phyloP scores from a whole-genome alignment of 2,113 vertebrate species.

The Diphyllodes magnificus region DNA sequence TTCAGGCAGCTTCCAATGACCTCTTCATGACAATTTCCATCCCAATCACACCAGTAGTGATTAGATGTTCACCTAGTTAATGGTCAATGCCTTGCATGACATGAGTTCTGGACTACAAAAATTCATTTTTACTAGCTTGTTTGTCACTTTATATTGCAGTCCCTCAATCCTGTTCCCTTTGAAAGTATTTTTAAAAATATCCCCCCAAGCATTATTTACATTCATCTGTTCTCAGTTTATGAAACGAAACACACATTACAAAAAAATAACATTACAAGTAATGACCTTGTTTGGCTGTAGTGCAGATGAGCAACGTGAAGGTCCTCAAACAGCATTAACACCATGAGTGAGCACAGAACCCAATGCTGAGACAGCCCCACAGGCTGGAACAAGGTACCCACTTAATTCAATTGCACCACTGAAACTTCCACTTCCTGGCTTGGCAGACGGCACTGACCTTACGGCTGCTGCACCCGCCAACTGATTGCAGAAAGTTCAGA shows the following conservation, averaged over 20 bases:
- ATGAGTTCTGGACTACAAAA: not conserved
- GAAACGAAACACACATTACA: not conserved
- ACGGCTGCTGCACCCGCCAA: not conserved
- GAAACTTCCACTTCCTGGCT: not conserved
- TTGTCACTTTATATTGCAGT: not conserved
- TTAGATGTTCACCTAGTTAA: not conserved
- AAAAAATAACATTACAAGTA: not conserved
- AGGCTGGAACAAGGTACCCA: not conserved
- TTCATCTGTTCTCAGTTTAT: not conserved
- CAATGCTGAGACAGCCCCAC: accelerated
- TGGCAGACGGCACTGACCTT: not conserved
- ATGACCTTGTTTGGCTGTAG: not conserved
- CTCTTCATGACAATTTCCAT: not conserved
- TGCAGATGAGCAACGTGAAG: not conserved
- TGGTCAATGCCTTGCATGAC: not conserved
- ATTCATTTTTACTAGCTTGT: not conserved
- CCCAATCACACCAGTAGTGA: not conserved
- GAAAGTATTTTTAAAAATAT: not conserved
- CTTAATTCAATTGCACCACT: not conserved
- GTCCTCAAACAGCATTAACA: not conserved
- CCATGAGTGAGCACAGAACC: not conserved
- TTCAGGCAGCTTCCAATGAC: not conserved
- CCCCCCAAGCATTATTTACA: not conserved
- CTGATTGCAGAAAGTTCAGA: not conserved
- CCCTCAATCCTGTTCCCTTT: not conserved